A percentile compares a stretch with the other conserved stretches of the same genome.
phyloP scores from a whole-genome alignment of 2,797 vertebrate species.

The Sphenopsis melanotis region DNA sequence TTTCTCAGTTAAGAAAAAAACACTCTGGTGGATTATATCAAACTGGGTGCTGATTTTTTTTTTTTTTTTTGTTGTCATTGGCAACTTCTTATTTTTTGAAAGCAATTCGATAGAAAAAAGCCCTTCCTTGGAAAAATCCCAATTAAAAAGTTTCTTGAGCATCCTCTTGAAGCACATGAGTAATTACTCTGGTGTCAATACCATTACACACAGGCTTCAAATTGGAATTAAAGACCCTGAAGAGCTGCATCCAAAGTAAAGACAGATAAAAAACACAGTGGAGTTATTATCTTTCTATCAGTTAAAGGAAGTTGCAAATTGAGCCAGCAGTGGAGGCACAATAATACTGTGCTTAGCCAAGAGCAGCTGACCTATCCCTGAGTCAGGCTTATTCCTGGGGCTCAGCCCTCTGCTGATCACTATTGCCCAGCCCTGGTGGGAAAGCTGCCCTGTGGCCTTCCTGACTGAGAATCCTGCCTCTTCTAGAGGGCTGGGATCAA shows the following conservation, averaged over 20 bases:
- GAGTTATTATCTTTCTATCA: not conserved
- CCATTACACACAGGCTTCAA: not conserved
- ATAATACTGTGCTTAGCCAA: not conserved
- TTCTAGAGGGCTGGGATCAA: not conserved
- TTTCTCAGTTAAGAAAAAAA: not conserved
- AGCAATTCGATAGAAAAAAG: slow-evolving; percentile 1
- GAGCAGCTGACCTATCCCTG: not conserved
- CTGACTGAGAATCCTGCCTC: not conserved
- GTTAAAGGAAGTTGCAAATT: not conserved
- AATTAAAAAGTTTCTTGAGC: slow-evolving; percentile 24
- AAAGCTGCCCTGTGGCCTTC: not conserved
- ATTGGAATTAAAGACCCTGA: not conserved
- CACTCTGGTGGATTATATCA: not conserved
- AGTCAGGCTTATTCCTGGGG: not conserved
- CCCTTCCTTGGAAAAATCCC: not conserved
- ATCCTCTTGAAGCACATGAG: not conserved
- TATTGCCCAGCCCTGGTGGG: not conserved
- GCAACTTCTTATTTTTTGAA: not conserved
- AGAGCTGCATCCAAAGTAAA: not conserved
- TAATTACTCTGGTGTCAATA: not conserved
- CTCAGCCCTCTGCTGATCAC: not conserved
- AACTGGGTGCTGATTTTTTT: not conserved
- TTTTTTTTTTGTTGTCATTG: not conserved
- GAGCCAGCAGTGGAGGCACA: not conserved
- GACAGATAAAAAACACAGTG: not conserved